Base-by-base conservation (phyloP, 2,113 vertebrate genomes). In the Capra hircus region DNA sequence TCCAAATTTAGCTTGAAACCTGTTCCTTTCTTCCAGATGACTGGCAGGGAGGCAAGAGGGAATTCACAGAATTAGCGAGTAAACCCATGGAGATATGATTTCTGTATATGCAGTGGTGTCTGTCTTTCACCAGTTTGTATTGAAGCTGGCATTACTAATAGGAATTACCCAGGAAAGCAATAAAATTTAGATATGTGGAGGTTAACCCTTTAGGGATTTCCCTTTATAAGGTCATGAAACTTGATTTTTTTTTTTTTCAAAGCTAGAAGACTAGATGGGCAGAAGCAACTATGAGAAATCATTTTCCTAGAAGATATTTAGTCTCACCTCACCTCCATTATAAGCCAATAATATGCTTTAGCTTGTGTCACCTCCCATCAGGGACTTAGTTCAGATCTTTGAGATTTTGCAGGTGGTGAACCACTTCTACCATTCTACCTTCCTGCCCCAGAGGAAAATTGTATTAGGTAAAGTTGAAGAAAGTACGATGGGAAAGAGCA, bases 11-110 rank as follows among this genome's bases (percentile, higher is more conserved):
- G 96, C 97, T 97, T 43, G 2, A 95, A 96, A 62, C 78, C 97
- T 96, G 90, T 96, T 98, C 95, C 78, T 57, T 96, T 91, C 88
- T 88, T 97, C 98, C 98, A 98, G 97, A 97, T 97, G 98, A 97
- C 86, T 97, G 50, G 8, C 10, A 25, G 36, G 55, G 55, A 81
- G 50, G 45, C 64, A 60, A 48, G 95, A 43, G 33, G 55, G 81
- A 52, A 36, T 36, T 53, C 52, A 83, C 92, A 96, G 86, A 97
- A 96, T 97, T 95, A 97, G 88, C 78, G 84, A 96, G 97, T 62
- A 94, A 96, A 94, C 57, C 94, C 96, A 48, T 96, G 77, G 89
- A 96, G 81, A 88, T 78, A 94, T 14, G 14, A 53, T 84, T 91
- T 88, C 88, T 91, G 21, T 74, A 45, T 55, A 5, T 87, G 82